These are phyloP conservation scores for Carassius gibelio DNA, from an alignment of 2,113 vertebrate species.

Conservation along the genomic window DNA sequence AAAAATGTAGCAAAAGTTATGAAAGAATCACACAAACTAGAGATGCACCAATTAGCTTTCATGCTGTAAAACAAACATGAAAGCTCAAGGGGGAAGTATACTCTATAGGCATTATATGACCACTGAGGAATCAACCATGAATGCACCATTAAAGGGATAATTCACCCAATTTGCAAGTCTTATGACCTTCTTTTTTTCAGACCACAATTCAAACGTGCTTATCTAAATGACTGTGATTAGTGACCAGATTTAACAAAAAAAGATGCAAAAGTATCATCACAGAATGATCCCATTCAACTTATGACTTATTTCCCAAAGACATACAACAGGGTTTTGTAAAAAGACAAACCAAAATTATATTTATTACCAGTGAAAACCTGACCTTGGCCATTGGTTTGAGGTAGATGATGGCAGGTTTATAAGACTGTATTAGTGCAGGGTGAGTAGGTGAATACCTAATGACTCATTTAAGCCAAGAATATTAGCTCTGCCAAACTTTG, in stretches of 20 bases:
- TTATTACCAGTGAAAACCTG: background rate
- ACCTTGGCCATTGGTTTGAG: background rate
- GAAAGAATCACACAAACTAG: background rate
- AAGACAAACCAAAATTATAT: background rate
- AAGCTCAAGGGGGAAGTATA: too few relatives aligned
- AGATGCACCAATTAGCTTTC: conserved; percentile 9
- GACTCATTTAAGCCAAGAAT: background rate
- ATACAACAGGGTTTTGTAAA: background rate
- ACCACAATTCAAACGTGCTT: too few relatives aligned
- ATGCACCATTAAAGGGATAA: too few relatives aligned
- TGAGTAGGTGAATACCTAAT: background rate
- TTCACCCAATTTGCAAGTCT: too few relatives aligned
- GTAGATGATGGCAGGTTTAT: background rate
- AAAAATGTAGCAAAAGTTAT: background rate
- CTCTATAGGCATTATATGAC: too few relatives aligned
- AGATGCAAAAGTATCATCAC: background rate
- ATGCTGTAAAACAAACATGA: too few relatives aligned
- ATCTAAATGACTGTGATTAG: background rate
- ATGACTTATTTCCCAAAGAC: background rate
- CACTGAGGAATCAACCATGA: too few relatives aligned
- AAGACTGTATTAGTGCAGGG: background rate
- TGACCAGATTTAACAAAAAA: background rate
- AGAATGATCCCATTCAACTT: background rate
- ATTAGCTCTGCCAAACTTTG: background rate
- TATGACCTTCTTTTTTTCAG: too few relatives aligned